Conservation (phyloP, 2,888 invertebrate species). For the Rosalia funebris region DNA sequence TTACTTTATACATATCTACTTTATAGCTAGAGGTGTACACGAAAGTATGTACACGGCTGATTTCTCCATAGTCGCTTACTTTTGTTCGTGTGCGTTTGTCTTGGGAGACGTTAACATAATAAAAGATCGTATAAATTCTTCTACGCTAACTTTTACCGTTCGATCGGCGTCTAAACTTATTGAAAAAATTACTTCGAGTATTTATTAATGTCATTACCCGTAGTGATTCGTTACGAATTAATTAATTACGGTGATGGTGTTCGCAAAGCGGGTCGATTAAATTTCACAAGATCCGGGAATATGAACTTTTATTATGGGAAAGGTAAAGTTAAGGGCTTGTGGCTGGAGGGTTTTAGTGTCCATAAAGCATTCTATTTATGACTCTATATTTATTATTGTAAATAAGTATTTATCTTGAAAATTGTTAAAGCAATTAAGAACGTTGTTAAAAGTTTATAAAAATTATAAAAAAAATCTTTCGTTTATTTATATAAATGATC, state of each 20-base stretch:
- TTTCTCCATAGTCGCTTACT: background rate
- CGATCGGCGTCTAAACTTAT: too few species aligned
- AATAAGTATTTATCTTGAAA: conserved; percentile 41
- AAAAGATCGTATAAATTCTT: conserved; percentile 21
- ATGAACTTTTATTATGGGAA: conserved; percentile 20
- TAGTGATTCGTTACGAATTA: too few species aligned
- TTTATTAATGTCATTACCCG: too few species aligned
- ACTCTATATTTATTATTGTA: conserved; percentile 39
- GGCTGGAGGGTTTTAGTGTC: conserved; percentile 21
- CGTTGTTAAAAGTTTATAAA: conserved; percentile 47
- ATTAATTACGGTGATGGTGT: too few species aligned
- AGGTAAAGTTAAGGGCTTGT: conserved; percentile 4
- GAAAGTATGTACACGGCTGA: background rate
- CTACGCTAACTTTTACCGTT: too few species aligned
- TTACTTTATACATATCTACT: background rate
- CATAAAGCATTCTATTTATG: conserved; percentile 26
- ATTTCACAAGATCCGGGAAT: too few species aligned
- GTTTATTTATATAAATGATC: too few species aligned
- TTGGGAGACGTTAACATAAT: conserved; percentile 7
- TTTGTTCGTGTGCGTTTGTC: background rate
- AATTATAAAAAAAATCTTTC: too few species aligned
- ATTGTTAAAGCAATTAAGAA: conserved; percentile 48
- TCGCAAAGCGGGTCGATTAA: too few species aligned
- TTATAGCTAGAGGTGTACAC: background rate
- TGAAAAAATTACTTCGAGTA: too few species aligned